Conservation (phyloP, 30 jellyfish, hydroid and myxozoan genomes). For the Aurelia sp. region DNA sequence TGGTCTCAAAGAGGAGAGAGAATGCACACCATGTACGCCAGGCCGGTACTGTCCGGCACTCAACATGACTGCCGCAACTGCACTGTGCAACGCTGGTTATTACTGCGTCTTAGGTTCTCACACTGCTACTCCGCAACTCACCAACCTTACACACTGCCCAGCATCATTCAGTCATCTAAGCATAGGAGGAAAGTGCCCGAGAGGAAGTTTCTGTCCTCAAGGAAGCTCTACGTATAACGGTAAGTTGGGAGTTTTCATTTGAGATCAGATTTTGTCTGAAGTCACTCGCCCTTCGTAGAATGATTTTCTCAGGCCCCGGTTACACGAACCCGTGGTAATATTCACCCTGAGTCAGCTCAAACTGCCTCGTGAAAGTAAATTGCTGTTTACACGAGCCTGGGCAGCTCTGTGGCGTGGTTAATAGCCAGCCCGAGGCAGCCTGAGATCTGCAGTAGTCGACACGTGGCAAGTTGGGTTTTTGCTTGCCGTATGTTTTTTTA, state of each 20-base stretch:
- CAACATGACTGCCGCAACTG: slow-evolving; percentile 71
- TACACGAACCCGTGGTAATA: no score
- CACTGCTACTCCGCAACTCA: slow-evolving; percentile 86
- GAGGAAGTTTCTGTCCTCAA: slow-evolving; percentile 81
- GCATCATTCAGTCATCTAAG: slow-evolving; percentile 81
- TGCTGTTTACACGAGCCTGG: no score
- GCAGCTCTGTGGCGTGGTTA: no score
- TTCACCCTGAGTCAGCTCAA: no score
- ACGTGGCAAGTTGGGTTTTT: no score
- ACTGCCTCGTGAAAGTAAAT: no score
- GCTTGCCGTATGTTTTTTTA: no score
- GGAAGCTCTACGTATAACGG: slow-evolving; percentile 86
- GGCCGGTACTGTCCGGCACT: slow-evolving; percentile 74
- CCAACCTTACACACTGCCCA: slow-evolving; percentile 94
- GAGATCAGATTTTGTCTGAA: no score
- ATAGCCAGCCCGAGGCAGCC: no score
- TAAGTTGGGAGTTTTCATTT: slow-evolving; percentile 2
- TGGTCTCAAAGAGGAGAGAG: slow-evolving; percentile 68
- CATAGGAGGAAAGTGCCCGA: slow-evolving; percentile 92
- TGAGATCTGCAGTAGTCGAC: no score
- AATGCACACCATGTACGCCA: slow-evolving; percentile 87
- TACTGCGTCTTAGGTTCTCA: slow-evolving; percentile 91
- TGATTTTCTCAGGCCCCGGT: no score
- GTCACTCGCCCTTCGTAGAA: no score
- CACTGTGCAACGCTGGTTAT: slow-evolving; percentile 84